Conservation (phyloP, 2,797 vertebrate species). For the Masticophis lateralis region DNA sequence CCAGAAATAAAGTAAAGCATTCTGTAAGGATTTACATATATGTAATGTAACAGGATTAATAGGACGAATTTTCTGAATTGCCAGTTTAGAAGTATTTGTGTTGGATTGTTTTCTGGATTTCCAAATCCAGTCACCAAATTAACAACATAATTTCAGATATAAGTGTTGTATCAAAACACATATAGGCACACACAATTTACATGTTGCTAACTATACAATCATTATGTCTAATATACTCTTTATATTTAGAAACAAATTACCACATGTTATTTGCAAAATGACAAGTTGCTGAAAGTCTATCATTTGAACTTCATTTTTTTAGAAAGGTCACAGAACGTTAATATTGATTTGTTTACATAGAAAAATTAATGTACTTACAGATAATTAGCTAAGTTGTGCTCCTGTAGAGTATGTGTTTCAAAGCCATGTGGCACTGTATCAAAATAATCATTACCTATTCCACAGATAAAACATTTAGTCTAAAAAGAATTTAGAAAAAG, state of each 20-base stretch:
- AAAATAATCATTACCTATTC: slow-evolving; percentile 96
- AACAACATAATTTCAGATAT: not conserved
- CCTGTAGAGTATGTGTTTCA: slow-evolving; percentile 94
- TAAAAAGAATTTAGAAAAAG: slow-evolving; percentile 68
- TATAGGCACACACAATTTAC: not conserved
- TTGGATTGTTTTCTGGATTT: not conserved
- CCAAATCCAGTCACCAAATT: not conserved
- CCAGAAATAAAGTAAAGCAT: not conserved
- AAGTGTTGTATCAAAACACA: not conserved
- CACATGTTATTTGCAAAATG: not conserved
- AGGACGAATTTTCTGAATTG: not conserved
- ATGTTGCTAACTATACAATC: not conserved
- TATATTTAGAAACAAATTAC: not conserved
- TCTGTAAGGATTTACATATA: not conserved
- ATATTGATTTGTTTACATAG: not conserved
- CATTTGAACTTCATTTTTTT: not conserved
- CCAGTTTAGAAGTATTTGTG: not conserved
- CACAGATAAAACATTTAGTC: slow-evolving; percentile 98
- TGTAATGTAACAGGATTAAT: not conserved
- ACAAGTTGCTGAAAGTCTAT: not conserved
- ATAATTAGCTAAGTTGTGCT: slow-evolving; percentile 98
- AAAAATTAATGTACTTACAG: slow-evolving; percentile 79
- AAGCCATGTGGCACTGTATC: slow-evolving; percentile 96
- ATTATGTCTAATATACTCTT: not conserved
- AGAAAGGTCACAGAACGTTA: not conserved